Conservation (phyloP, 2,797 vertebrate genomes). For the Sphenopsis melanotis region DNA sequence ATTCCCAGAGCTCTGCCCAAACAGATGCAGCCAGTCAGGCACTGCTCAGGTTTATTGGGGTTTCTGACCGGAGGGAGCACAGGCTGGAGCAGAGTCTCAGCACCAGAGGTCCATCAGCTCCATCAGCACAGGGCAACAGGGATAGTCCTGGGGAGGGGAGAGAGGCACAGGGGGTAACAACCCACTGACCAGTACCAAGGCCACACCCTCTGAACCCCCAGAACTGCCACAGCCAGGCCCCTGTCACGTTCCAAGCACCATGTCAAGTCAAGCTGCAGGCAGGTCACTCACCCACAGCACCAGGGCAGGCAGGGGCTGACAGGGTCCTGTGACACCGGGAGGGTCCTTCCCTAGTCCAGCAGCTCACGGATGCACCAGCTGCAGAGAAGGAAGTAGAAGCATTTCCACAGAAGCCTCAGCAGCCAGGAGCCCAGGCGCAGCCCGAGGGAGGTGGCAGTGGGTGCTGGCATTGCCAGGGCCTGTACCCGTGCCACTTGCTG, state of each 20-base stretch:
- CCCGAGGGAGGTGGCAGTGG: conserved; percentile 71
- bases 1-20: not conserved
- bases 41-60: conserved; percentile 8
- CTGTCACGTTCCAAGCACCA: not conserved
- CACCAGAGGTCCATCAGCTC: not conserved
- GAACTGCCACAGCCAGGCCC: no score
- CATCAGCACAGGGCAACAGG: not conserved
- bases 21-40: not conserved
- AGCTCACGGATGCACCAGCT: conserved; percentile 92
- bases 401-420: conserved; percentile 80
- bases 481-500: conserved; percentile 50
- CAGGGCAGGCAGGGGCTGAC: not conserved
- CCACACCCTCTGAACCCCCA: not conserved
- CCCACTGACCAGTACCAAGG: not conserved
- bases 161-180: not conserved
- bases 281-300: not conserved
- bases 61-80: rapidly evolving
- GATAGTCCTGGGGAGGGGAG: not conserved
- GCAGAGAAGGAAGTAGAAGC: conserved; percentile 87
- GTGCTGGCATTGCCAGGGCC: conserved; percentile 70
- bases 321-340: rapidly evolving
- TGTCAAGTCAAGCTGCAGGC: not conserved
- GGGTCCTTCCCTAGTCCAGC: conserved; percentile 73
- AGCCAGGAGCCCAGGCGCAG: conserved; percentile 75
- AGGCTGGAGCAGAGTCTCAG: not conserved